These are phyloP conservation scores for Lophius piscatorius DNA, from an alignment of 2,113 vertebrate genomes.

Conservation along the genomic window DNA sequence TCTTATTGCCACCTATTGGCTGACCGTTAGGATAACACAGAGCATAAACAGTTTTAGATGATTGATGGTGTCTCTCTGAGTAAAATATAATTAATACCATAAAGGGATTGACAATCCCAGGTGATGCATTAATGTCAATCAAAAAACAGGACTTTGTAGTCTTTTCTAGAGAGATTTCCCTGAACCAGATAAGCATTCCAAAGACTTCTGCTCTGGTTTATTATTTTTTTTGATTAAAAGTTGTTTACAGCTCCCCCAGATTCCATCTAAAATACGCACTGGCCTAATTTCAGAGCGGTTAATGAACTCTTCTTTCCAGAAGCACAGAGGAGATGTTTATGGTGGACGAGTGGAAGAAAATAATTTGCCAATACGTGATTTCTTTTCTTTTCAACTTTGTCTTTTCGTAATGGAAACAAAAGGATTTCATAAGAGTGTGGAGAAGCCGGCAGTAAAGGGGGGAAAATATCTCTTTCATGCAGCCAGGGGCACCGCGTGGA, in stretches of 20 bases:
- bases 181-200: neutral
- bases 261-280: conserved; percentile 52
- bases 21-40: conserved; percentile 15
- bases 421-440: neutral
- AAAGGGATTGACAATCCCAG: neutral
- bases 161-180: too few relatives aligned
- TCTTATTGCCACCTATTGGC: conserved; percentile 46
- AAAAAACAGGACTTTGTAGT: too few relatives aligned
- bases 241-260: conserved; percentile 32
- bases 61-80: too few relatives aligned
- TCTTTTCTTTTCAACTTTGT: too few relatives aligned
- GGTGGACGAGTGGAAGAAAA: conserved; percentile 17
- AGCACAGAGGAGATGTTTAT: conserved; percentile 33
- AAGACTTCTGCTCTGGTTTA: too few relatives aligned
- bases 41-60: neutral
- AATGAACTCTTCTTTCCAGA: conserved; percentile 41
- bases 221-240: too few relatives aligned
- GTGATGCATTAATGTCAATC: too few relatives aligned
- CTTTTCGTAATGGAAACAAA: conserved; percentile 8
- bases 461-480: neutral
- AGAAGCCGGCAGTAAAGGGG: neutral
- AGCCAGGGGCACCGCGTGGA: neutral
- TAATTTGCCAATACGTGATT: conserved; percentile 9
- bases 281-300: conserved; percentile 20
- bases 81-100: too few relatives aligned